Conservation (phyloP, 2,797 vertebrate species). For the Allobates femoralis region DNA sequence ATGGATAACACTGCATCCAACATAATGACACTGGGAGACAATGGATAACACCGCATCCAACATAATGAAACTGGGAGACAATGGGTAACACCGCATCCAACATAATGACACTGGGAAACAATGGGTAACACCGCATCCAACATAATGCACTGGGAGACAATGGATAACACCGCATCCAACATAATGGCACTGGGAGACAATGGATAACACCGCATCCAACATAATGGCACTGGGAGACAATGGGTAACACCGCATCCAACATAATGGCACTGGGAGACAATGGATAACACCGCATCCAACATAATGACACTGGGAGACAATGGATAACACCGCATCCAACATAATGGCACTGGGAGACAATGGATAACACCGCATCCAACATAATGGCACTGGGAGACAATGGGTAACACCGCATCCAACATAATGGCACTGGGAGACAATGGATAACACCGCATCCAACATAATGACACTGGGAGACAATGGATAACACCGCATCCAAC, state of each 20-base stretch:
- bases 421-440: constrained; percentile 26
- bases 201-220: background rate
- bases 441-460: background rate
- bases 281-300: background rate
- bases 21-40: too few species aligned
- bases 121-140: background rate
- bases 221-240: constrained; percentile 26
- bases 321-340: background rate
- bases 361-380: background rate
- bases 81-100: background rate
- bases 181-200: constrained; percentile 26
- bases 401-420: background rate
- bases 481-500: background rate
- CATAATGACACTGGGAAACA: too few species aligned
- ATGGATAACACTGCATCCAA: constrained; percentile 1
- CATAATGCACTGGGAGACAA: constrained; percentile 26
- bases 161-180: background rate
- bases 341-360: constrained; percentile 26
- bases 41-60: background rate
- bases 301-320: constrained; percentile 26
- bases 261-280: constrained; percentile 26
- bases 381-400: constrained; percentile 26
- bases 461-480: constrained; percentile 26
- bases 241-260: background rate
- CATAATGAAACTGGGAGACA: too few species aligned